Base-by-base conservation (phyloP, 2,797 vertebrate species). In the Myiothlypis chrysogaster region DNA sequence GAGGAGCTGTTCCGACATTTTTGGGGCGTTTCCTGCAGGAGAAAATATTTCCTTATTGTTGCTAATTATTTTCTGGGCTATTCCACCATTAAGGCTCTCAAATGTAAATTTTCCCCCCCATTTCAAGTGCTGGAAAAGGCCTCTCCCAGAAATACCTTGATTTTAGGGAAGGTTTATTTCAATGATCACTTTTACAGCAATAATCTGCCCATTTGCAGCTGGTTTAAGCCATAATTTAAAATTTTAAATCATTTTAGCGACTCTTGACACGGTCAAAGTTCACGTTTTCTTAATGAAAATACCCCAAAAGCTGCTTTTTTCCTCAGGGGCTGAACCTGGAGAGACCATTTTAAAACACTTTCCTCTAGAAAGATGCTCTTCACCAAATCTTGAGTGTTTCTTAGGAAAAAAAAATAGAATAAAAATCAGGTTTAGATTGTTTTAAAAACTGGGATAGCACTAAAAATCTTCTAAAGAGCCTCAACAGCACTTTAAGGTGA, bases 141-240 rank as follows among this genome's bases (percentile, higher is more conserved):
- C 2, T 35, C 17, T 4, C n/a, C 9, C 1, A 0, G 20, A 43
- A 63, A 10, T 2, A 8, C 9, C 2, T 9, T 10, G 24, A 55
- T 35, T 49, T 78, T 35, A 35, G 6, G 12, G 5, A 8, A 49
- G 12, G 8, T 64, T n/a, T 49, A 27, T 5, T 10, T 50, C 10
- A 61, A 14, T 5, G 0, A 4, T 28, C 6, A 8, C 14, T 61
- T 69, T 37, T 17, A 10, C 10, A 28, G 22, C 10, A 8, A 2
- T 8, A 12, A 32, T 68, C 20, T 0, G 0, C 3, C 8, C 5
- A 2, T 12, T 15, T 25, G 1, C n/a, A 15, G 13, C 5, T 10
- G 28, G 4, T n/a, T 68, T 44, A 18, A 50, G 8, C 5, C 5
- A 4, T 2, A 10, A 32, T 17, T 13, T 44, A 25, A 43, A 21